Conservation (phyloP, 1,140 invertebrate species). For the Papilio helenus region DNA sequence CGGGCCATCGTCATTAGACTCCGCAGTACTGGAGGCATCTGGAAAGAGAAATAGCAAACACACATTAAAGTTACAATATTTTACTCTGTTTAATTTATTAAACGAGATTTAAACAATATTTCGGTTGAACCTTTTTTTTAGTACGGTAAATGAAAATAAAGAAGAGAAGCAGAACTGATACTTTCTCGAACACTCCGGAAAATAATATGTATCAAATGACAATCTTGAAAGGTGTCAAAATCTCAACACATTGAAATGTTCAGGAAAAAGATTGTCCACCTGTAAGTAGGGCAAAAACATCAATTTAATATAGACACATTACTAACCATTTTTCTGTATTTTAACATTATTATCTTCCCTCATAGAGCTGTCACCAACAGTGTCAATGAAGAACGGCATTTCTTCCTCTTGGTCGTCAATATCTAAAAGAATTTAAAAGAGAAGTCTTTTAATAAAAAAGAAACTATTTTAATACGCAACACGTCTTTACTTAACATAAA, state of each 20-base stretch:
- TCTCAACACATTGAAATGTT: too few species aligned
- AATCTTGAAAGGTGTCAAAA: too few species aligned
- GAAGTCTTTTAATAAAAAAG: background rate
- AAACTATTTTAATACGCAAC: background rate
- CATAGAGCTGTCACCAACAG: constrained; percentile 17
- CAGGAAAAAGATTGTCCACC: too few species aligned
- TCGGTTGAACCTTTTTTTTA: too few species aligned
- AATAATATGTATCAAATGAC: too few species aligned
- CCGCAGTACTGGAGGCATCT: constrained; percentile 1
- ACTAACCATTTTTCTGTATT: constrained; percentile 7
- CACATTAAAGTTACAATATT: constrained; percentile 9
- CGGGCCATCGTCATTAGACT: constrained; percentile 38
- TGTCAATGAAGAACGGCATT: constrained; percentile 6
- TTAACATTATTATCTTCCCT: background rate
- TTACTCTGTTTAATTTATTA: background rate
- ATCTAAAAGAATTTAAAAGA: background rate
- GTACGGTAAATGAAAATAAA: too few species aligned
- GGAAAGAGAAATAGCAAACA: constrained; percentile 13
- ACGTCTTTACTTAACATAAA: background rate
- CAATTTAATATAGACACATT: background rate
- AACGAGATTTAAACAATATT: too few species aligned
- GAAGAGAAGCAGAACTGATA: too few species aligned
- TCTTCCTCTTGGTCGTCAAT: constrained; percentile 6
- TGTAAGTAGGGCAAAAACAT: too few species aligned
- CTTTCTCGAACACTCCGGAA: too few species aligned